Evolutionary conservation across 2,888 invertebrate species (phyloP).

Genomic region (Ctena decussata): DNA sequence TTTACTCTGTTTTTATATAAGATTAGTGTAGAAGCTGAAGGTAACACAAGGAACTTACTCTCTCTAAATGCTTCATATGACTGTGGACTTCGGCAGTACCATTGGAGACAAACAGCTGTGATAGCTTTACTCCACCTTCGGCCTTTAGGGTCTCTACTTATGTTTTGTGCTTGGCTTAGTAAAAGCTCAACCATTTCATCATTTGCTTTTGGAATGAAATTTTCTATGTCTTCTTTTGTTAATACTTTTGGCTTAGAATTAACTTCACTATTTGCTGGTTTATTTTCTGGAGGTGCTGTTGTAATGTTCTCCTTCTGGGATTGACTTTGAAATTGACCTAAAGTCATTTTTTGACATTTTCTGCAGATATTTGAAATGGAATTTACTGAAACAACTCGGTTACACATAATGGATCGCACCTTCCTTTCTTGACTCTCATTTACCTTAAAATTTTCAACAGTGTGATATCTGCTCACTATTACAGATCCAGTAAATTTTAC

Average conservation of each 20-base stretch:
- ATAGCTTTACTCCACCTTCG: conserved; percentile 36
- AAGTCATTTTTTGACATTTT: conserved; percentile 41
- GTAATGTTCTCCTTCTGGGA: background rate
- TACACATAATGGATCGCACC: conserved; percentile 27
- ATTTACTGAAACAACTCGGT: conserved; percentile 27
- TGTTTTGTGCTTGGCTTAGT: conserved; percentile 39
- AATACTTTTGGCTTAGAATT: background rate
- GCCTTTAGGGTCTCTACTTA: conserved; percentile 22
- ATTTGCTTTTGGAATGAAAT: conserved; percentile 37
- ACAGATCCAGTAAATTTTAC: conserved; percentile 31
- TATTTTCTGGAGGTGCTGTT: background rate
- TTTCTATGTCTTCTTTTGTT: conserved; percentile 21
- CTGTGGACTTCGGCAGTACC: conserved; percentile 43
- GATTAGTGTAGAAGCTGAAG: conserved; percentile 27
- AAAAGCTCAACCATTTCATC: conserved; percentile 46
- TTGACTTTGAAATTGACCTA: background rate
- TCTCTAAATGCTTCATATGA: conserved; percentile 27
- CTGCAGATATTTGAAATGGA: background rate
- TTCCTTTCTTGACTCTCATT: conserved; percentile 6
- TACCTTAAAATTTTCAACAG: conserved; percentile 14
- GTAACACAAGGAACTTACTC: conserved; percentile 24
- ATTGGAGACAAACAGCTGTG: conserved; percentile 40
- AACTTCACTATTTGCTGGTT: background rate
- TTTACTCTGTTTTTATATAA: conserved; percentile 46
- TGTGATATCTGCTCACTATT: conserved; percentile 38